These are phyloP conservation scores for Halichoeres trimaculatus DNA, from an alignment of 2,113 vertebrate species.

Conservation along the genomic window DNA sequence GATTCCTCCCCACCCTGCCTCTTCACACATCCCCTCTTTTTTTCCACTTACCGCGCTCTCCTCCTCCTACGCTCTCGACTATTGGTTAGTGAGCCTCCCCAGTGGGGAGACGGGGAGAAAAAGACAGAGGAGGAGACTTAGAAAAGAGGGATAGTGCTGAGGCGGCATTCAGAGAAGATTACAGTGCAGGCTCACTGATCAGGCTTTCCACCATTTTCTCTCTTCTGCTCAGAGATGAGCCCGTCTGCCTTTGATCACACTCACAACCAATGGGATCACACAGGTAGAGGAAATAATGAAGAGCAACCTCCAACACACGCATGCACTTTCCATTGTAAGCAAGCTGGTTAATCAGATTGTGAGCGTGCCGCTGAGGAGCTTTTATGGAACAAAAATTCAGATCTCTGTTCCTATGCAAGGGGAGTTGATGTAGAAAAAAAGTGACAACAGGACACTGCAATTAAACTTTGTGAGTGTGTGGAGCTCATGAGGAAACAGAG, in stretches of 20 bases:
- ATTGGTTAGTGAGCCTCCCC: conserved; percentile 82
- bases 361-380: not conserved
- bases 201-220: conserved; percentile 85
- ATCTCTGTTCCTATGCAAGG: conserved; percentile 23
- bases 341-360: conserved; percentile 41
- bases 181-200: conserved; percentile 85
- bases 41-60: conserved; percentile 44
- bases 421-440: conserved; percentile 1
- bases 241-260: conserved; percentile 86
- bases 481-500: conserved; percentile 35
- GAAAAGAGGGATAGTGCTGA: conserved; percentile 86
- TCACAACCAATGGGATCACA: conserved; percentile 82
- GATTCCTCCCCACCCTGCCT: not conserved
- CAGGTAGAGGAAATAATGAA: conserved; percentile 85
- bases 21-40: conserved; percentile 30
- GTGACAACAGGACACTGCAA: not conserved
- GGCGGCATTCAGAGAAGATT: conserved; percentile 86
- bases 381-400: conserved; percentile 61
- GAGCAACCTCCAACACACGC: conserved; percentile 25
- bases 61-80: conserved; percentile 40
- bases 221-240: conserved; percentile 67
- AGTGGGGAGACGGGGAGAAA: conserved; percentile 70
- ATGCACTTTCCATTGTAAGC: conserved; percentile 17
- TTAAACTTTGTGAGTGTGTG: conserved; percentile 10
- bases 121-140: conserved; percentile 64